Evolutionary conservation across 2,113 vertebrate genomes (phyloP), one percentile per base, ranked within the genome.

Genomic region (Limanda limanda): DNA sequence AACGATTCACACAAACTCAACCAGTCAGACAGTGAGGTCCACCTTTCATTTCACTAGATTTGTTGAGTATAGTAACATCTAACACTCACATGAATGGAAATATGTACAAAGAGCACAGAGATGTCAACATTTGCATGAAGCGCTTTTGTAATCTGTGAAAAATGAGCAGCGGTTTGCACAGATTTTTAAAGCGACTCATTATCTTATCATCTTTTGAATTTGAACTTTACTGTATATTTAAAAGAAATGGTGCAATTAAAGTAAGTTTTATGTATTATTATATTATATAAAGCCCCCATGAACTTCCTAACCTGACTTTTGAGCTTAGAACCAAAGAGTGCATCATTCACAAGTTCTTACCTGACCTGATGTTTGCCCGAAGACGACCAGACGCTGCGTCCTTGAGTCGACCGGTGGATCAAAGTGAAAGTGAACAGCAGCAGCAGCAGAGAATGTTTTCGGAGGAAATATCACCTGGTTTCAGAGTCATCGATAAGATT

Each of bases 271-370:
- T 52, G 20, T 20, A 52, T 20, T 8, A 3, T 52, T 7, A 9
- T 52, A 9, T 2, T 52, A 4, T 9, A 23, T n/a, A 21, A 3
- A 35, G 47, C 9, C 6, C 20, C 2, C 25, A 0, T 18, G 9
- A 71, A 51, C 21, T 9, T 4, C 31, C 24, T 52, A 17, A 47
- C 2, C 25, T 18, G 6, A 5, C 18, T 54, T 48, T 3, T 21
- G 1, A 59, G 35, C 24, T 27, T 18, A 42, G 20, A 63, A 35
- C 4, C 51, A 54, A 15, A 68, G 31, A 14, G 0, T 47, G 15
- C 18, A 21, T 48, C 17, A 52, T 27, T n/a, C 23, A 25, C 15
- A 21, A 74, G 11, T 31, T 69, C 91, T 90, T 92, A 92, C 91
- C 90, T 86, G 84, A 73, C 64, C 71, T 81, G 78, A 58, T 55